Conservation (phyloP, 2,113 vertebrate species). For the Anthoscopus minutus region DNA sequence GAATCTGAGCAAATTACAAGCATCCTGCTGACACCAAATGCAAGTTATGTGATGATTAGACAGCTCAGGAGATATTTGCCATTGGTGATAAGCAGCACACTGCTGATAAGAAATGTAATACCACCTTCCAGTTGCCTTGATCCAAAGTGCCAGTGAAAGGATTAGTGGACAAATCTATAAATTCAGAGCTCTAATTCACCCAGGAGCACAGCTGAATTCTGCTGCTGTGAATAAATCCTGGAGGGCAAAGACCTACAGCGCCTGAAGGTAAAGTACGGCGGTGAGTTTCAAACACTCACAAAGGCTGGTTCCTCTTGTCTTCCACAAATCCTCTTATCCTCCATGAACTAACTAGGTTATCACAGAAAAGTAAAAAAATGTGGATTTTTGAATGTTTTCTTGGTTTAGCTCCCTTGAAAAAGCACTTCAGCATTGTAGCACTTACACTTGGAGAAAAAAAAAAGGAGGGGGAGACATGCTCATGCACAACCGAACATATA, state of each 20-base stretch:
- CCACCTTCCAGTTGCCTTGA: background rate
- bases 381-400: background rate
- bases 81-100: accelerated
- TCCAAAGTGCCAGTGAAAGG: background rate
- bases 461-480: background rate
- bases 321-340: background rate
- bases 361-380: background rate
- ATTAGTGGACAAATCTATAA: background rate
- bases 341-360: background rate
- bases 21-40: background rate
- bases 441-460: background rate
- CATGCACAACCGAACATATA: background rate
- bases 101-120: background rate
- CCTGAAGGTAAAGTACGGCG: background rate
- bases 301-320: background rate
- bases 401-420: background rate
- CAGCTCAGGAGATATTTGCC: background rate
- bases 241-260: background rate
- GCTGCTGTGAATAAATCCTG: background rate
- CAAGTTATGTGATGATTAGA: background rate
- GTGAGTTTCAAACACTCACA: background rate
- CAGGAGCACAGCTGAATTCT: background rate
- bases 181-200: background rate
- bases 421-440: background rate
- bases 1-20: background rate